phyloP scores from a whole-genome alignment of 2,113 vertebrate genomes.

The Asarcornis scutulata region DNA sequence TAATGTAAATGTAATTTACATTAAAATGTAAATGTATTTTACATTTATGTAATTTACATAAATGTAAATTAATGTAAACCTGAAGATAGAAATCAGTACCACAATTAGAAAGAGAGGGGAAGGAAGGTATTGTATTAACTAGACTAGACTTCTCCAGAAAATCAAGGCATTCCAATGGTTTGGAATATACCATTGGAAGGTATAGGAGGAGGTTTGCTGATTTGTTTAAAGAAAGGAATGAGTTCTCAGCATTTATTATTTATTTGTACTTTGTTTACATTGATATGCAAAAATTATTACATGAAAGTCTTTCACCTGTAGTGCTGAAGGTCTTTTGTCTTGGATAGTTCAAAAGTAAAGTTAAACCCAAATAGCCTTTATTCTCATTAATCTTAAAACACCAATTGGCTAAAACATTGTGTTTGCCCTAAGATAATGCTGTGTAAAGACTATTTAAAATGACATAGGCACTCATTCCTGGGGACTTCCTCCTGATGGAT shows the following conservation, averaged over 20 bases:
- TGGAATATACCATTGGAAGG: too few relatives aligned
- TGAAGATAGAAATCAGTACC: background rate
- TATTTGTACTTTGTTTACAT: constrained; percentile 27
- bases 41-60: background rate
- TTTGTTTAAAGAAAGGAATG: constrained; percentile 10
- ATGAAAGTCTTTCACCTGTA: constrained; percentile 2
- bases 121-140: background rate
- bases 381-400: constrained; percentile 11
- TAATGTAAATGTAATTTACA: background rate
- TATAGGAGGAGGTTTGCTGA: background rate
- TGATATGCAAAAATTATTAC: background rate
- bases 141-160: background rate
- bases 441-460: constrained; percentile 51
- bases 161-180: background rate
- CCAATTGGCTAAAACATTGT: background rate
- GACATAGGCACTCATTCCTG: constrained; percentile 26
- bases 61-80: background rate
- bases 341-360: background rate
- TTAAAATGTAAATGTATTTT: too few relatives aligned
- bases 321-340: background rate
- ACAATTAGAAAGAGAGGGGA: background rate
- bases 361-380: background rate
- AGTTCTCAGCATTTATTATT: constrained; percentile 4
- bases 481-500: constrained; percentile 47
- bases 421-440: constrained; percentile 3